Base-by-base conservation (phyloP, 2,113 vertebrate species). In the Anseranas semipalmata region DNA sequence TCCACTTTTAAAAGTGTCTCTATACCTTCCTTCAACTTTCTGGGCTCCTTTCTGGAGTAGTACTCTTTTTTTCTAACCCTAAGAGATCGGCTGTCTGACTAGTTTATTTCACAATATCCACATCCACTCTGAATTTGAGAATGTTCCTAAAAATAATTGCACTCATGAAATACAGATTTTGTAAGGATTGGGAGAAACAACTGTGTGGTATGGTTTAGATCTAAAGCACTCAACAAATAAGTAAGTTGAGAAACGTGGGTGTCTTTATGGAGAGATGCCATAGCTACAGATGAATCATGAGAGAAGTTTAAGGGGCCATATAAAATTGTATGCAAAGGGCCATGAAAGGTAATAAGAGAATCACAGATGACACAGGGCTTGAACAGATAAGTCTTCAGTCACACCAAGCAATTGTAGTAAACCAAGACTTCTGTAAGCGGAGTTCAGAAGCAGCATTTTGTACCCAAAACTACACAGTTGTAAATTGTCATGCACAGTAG, bases 211-310 rank as follows among this genome's bases (percentile, higher is more conserved):
- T 90, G 79, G 82, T 88, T 96, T 96, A 74, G 46, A 74, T 93
- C 67, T 87, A 84, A 90, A 77, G 85, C 56, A 66, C 82, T 86
- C 75, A 72, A 77, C 85, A 90, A 94, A 78, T 76, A 84, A 87
- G 71, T 55, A 87, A 94, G 89, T 72, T 93, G 90, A 96, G 89
- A 95, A 93, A 93, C 62, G 78, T 94, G 77, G 60, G 66, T 76
- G 85, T 90, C 85, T n/a, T 80, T 59, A 77, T 86, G 93, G 90
- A 93, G 27, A 41, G 16, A 63, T 88, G 82, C 75, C 75, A 84
- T 86, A 96, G 68, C 83, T 88, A 86, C 92, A 93, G 56, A 84
- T 78, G 85, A 96, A 72, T 90, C 60, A 94, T 46, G 46, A 92
- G 68, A 78, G 45, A 71, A 86, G 27, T 92, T 94, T 84, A 93